These are phyloP conservation scores for Neolamprologus modestus DNA, from an alignment of 2,113 vertebrate genomes.

Conservation along the genomic window DNA sequence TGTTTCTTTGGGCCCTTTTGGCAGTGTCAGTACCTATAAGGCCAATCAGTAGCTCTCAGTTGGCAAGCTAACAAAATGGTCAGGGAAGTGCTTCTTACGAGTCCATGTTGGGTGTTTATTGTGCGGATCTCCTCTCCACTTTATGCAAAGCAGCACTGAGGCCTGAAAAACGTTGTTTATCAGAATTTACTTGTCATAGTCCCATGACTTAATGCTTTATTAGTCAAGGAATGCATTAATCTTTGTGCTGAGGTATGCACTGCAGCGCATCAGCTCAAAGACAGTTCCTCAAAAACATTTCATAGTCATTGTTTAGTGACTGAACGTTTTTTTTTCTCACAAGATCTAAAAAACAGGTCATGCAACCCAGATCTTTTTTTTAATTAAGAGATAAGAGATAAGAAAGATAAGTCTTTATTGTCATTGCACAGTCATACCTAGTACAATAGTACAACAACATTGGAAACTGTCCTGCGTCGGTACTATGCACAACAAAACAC, in stretches of 20 bases:
- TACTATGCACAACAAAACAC: background rate
- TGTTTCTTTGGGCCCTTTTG: background rate
- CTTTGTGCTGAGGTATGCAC: background rate
- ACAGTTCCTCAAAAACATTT: background rate
- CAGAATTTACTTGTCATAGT: background rate
- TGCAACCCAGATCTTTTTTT: background rate
- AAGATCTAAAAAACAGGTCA: background rate
- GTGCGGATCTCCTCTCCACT: background rate
- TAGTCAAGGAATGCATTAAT: background rate
- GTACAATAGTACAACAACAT: background rate
- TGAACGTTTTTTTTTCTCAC: background rate
- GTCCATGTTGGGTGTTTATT: background rate
- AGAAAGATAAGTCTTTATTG: background rate
- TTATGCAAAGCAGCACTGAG: background rate
- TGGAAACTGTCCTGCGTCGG: background rate
- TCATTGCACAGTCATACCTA: background rate
- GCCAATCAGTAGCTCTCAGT: background rate
- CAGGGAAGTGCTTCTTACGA: background rate
- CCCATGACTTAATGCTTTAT: conserved; percentile 13
- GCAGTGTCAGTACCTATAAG: background rate
- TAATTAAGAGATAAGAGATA: background rate
- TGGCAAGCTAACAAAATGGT: background rate
- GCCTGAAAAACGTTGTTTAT: background rate
- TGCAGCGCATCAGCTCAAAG: background rate
- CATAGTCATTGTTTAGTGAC: background rate